These are phyloP conservation scores for Melanotaenia nigrans DNA, from an alignment of 2,797 vertebrate species.

Conservation along the genomic window DNA sequence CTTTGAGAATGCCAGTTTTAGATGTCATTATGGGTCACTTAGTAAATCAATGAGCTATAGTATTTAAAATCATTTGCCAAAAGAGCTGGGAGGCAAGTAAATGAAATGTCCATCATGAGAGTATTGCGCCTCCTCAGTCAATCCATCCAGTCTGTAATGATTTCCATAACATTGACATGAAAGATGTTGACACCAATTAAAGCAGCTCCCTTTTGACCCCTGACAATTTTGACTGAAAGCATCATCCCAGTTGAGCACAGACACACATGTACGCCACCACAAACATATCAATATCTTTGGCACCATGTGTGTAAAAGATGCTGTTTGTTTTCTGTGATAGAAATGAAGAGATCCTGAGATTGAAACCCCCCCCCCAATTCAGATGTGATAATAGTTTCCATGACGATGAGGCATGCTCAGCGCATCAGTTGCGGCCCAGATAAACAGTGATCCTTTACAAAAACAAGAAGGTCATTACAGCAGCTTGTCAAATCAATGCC, in stretches of 20 bases:
- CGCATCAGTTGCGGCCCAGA: conserved; percentile 87
- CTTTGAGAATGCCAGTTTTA: conserved; percentile 45
- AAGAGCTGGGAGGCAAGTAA: conserved; percentile 59
- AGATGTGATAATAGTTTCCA: conserved; percentile 92
- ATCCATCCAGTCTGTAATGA: conserved; percentile 60
- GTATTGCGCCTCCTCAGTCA: conserved; percentile 62
- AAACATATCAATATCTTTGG: conserved; percentile 41
- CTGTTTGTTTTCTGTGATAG: conserved; percentile 33
- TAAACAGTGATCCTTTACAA: conserved; percentile 99
- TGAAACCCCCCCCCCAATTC: conserved; percentile 50
- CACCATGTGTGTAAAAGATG: background rate
- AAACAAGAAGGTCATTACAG: conserved; percentile 99
- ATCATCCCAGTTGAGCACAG: conserved; percentile 27
- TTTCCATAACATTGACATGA: conserved; percentile 69
- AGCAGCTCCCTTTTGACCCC: conserved; percentile 63
- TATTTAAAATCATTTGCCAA: conserved; percentile 70
- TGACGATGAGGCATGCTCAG: conserved; percentile 90
- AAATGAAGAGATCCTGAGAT: conserved; percentile 43
- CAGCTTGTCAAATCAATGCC: conserved; percentile 99
- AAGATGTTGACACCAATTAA: conserved; percentile 71
- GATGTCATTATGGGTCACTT: conserved; percentile 70
- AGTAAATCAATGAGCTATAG: conserved; percentile 72
- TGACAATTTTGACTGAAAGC: conserved; percentile 28
- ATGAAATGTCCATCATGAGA: conserved; percentile 54
- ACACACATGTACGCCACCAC: conserved; percentile 6